Base-by-base conservation (phyloP, 2,888 invertebrate species). In the Proisotoma minuta region DNA sequence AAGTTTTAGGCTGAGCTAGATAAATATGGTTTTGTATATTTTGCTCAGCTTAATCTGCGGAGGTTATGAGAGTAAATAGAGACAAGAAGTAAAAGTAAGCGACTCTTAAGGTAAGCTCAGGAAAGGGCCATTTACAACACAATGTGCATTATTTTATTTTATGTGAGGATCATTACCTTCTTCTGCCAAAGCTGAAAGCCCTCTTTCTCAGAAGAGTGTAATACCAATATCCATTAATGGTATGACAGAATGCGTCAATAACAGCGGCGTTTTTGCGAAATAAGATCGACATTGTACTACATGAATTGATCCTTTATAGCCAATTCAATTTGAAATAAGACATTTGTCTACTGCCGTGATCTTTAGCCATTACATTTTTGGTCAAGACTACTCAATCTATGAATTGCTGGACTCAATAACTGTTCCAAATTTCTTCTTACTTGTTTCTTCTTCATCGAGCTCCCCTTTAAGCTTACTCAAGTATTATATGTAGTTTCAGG, bases 101-200 rank as follows among this genome's bases (percentile, higher is more conserved):
- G n/a, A n/a, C n/a, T n/a, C n/a, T n/a, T n/a, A n/a, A n/a, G n/a
- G n/a, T n/a, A n/a, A n/a, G n/a, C n/a, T n/a, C n/a, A n/a, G n/a
- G 15, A 34, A 34, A 10, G 15, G 34, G 34, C 34, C 34, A 34
- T 34, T 34, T 34, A 34, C 34, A 34, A 54, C 34, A 34, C 23
- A 39, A 39, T 34, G 40, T 22, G 23, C 54, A 54, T 54, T 54
- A 54, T 4, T 54, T 54, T 54, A 54, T 4, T 54, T 54, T 39
- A 54, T 39, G 54, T 54, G 34, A 39, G 54, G 54, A 26, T 54
- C 54, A 54, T 54, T 54, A 39, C 54, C 54, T 54, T 54, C 34
- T 34, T 34, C 34, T 15, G 8, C n/a, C n/a, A n/a, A n/a, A n/a
- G n/a, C n/a, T n/a, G n/a, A n/a, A n/a, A n/a, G n/a, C n/a, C n/a